Base-by-base conservation (phyloP, 2,888 invertebrate species). In the Dinocampus coccinellae region DNA sequence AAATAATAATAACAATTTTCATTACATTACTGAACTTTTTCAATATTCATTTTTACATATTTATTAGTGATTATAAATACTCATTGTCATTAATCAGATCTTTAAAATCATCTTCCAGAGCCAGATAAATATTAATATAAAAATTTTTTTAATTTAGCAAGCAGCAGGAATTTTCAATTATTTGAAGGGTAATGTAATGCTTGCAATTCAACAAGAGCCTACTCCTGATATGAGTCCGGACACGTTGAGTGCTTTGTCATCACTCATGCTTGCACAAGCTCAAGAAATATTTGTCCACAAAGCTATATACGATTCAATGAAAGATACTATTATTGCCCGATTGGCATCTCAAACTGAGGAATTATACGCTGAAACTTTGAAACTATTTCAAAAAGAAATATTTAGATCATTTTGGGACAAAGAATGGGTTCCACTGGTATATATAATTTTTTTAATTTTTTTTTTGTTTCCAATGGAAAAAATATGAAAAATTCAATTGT, bases 201-300 rank as follows among this genome's bases (percentile, higher is more conserved):
- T 92, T 79, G 92, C 95, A 10, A 94, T 98, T 81, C 97, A 97
- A 81, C 95, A 96, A 86, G 98, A 99, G 84, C 96, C 98, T 29
- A 99, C 99, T 2, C 96, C 97, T 6, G 99, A 99, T 89, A 91
- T 99, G 80, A 93, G 93, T 86, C 96, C 97, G 3, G 99, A 99
- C 82, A 95, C 97, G 24, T 90, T 99, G 67, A 91, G 92, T 72
- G 96, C 97, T 39, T 90, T 99, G 26, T 91, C 94, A 66, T 91
- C 94, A 61, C 89, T 99, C 63, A 98, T 98, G 97, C 89, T 99
- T 60, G 98, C 99, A 16, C 99, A 99, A 89, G 99, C 97, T 9
- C 99, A 99, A 89, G 99, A 99, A 89, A 94, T 97, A 77, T 96
- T 99, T 87, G 96, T 97, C 61, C 92, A 94, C 84, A 99, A 99